phyloP scores from a whole-genome alignment of 2,113 vertebrate species.

The Bagarius yarrelli region DNA sequence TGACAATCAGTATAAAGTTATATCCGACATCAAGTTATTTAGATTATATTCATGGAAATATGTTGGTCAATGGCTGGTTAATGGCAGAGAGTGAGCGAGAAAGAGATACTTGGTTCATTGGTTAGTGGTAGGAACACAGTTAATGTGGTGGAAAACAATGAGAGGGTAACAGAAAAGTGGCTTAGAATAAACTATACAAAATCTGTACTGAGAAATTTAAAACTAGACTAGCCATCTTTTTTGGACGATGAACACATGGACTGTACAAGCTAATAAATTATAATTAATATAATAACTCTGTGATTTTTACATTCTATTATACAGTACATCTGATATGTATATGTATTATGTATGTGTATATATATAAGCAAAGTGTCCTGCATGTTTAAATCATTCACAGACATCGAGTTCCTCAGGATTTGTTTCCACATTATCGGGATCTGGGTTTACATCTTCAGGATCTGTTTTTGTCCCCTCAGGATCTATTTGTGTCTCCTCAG shows the following conservation, averaged over 20 bases:
- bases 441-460: too few relatives aligned
- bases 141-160: neutral
- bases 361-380: neutral
- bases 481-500: too few relatives aligned
- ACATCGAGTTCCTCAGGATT: neutral
- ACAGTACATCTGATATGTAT: neutral
- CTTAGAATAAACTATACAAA: neutral
- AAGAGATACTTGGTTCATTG: neutral
- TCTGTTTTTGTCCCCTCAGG: too few relatives aligned
- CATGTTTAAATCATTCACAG: constrained; percentile 5
- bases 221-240: neutral
- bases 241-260: neutral
- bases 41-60: neutral
- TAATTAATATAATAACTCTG: neutral
- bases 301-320: neutral
- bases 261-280: neutral
- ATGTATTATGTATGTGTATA: neutral
- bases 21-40: neutral
- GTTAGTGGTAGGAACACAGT: constrained; percentile 1
- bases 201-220: neutral
- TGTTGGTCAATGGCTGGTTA: neutral
- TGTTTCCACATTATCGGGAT: too few relatives aligned
- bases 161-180: neutral
- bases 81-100: neutral
- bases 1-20: neutral